phyloP scores from a whole-genome alignment of 2,888 invertebrate genomes.

The Nemotelus pantherinus region DNA sequence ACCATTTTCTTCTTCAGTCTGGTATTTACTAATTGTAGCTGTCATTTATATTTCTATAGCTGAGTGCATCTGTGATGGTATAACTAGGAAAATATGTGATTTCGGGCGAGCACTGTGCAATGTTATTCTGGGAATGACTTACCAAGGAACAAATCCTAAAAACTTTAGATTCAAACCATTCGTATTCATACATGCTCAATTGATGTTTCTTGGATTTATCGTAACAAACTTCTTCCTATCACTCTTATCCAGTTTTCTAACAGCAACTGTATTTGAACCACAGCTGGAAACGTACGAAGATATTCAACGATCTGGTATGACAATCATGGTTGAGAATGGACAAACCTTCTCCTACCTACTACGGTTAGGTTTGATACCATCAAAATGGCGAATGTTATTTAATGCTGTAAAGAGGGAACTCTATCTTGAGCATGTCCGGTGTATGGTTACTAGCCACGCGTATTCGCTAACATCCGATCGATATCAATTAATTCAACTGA shows the following conservation, averaged over 20 bases:
- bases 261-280: slow-evolving; percentile 6
- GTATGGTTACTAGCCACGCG: slow-evolving; percentile 8
- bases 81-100: neutral
- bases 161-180: neutral
- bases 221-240: slow-evolving; percentile 27
- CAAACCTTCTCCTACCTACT: neutral
- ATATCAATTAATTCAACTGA: neutral
- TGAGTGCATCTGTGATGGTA: neutral
- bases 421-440: neutral
- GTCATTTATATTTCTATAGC: neutral
- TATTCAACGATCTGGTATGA: slow-evolving; percentile 16
- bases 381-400: slow-evolving; percentile 2
- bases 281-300: slow-evolving; percentile 28
- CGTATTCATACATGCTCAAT: slow-evolving; percentile 19
- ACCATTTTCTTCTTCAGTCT: slow-evolving; percentile 5
- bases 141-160: neutral
- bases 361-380: neutral
- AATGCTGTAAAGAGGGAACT: neutral
- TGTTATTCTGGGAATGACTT: slow-evolving; percentile 22
- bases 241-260: slow-evolving; percentile 26
- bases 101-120: slow-evolving; percentile 20
- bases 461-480: slow-evolving; percentile 32
- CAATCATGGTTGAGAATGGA: slow-evolving; percentile 6
- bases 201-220: slow-evolving; percentile 26
- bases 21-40: neutral